Conservation (phyloP, 2,888 invertebrate species). For the Lasioglossum marginatum region DNA sequence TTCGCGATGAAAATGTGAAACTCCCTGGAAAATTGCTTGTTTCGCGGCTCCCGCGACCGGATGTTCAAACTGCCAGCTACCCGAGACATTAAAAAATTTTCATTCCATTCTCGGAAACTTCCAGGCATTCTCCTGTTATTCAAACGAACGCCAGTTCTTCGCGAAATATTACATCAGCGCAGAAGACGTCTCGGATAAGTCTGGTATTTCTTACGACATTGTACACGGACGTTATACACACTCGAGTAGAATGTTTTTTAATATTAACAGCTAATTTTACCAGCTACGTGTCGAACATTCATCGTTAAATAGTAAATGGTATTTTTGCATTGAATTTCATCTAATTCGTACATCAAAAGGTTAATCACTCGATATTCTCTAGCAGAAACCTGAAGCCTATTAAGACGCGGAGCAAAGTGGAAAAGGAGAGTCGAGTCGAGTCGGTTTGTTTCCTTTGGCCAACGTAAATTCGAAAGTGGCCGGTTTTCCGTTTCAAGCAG, state of each 20-base stretch:
- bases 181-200: background rate
- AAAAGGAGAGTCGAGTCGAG: background rate
- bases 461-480: background rate
- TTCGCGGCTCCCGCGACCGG: background rate
- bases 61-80: background rate
- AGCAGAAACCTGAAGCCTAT: too few relatives aligned
- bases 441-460: background rate
- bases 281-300: too few relatives aligned
- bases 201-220: too few relatives aligned
- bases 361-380: too few relatives aligned
- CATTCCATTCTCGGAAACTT: background rate
- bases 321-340: too few relatives aligned
- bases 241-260: background rate
- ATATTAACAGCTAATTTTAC: too few relatives aligned
- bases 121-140: background rate
- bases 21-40: conserved; percentile 14
- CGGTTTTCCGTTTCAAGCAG: background rate
- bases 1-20: conserved; percentile 1
- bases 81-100: background rate
- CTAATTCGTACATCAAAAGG: too few relatives aligned
- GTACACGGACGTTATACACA: background rate
- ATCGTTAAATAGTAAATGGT: too few relatives aligned
- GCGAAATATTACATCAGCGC: background rate
- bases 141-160: background rate
- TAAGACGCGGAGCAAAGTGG: background rate